Evolutionary conservation across 2,888 invertebrate species (phyloP).

Genomic region (Xanthia togata): DNA sequence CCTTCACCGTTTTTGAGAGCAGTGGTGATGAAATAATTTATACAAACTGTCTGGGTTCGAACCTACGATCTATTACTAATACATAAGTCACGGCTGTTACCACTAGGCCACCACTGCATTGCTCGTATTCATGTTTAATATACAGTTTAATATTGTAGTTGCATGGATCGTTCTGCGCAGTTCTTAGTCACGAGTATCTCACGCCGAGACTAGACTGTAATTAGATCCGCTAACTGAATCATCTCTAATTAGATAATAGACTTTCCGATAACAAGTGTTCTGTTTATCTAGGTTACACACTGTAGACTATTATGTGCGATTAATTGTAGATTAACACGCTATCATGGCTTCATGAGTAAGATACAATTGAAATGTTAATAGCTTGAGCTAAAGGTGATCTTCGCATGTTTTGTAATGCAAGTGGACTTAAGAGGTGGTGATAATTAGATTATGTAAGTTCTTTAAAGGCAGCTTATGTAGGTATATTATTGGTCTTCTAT

Average conservation of each 20-base stretch:
- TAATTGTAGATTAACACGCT: constrained; percentile 26
- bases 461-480: neutral
- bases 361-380: constrained; percentile 24
- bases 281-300: constrained; percentile 38
- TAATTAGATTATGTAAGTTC: neutral
- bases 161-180: neutral
- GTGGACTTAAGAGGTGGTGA: neutral
- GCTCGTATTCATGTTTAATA: too few species aligned
- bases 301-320: constrained; percentile 24
- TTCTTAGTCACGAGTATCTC: neutral
- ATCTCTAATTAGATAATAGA: constrained; percentile 28
- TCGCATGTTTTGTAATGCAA: neutral
- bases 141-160: neutral
- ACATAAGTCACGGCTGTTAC: too few species aligned
- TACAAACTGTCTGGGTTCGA: too few species aligned
- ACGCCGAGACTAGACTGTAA: neutral
- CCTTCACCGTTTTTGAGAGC: too few species aligned
- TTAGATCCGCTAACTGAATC: constrained; percentile 10
- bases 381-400: neutral
- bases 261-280: constrained; percentile 21
- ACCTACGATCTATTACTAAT: too few species aligned
- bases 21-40: too few species aligned
- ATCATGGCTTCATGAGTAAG: constrained; percentile 1
- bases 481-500: too few species aligned
- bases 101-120: too few species aligned